Evolutionary conservation across 2,888 invertebrate genomes (phyloP).

Genomic region (Isotomurus palustris): DNA sequence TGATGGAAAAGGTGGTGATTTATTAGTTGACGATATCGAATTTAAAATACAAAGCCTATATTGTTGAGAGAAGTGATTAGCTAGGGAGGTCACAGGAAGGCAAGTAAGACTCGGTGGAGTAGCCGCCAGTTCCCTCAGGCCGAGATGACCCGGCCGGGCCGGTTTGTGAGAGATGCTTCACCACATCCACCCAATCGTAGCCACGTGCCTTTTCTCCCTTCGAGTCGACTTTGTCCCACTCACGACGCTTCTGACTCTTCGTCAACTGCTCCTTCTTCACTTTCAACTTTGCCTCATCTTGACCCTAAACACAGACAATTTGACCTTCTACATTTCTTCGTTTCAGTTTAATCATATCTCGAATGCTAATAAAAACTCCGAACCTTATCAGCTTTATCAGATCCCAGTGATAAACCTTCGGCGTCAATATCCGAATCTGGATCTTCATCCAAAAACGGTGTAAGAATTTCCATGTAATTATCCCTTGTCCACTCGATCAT

Average conservation of each 20-base stretch:
- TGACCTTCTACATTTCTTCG: too few species aligned
- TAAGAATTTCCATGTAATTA: conserved; percentile 64
- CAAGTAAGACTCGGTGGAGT: background rate
- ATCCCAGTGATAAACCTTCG: too few species aligned
- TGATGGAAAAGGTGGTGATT: too few species aligned
- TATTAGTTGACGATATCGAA: too few species aligned
- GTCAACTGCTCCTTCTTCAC: conserved; percentile 63
- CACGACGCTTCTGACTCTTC: conserved; percentile 83
- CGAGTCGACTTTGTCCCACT: conserved; percentile 77
- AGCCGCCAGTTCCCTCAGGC: background rate
- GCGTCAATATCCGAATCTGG: too few species aligned
- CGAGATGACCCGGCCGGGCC: conserved; percentile 48
- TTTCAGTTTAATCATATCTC: too few species aligned
- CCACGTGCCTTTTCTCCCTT: conserved; percentile 83
- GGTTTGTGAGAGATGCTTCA: conserved; percentile 89
- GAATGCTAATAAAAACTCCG: too few species aligned
- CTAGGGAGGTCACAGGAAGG: background rate
- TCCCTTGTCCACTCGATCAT: conserved; percentile 88
- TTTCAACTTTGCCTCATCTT: conserved; percentile 20
- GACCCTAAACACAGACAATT: background rate
- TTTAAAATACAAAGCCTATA: too few species aligned
- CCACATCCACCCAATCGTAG: conserved; percentile 92
- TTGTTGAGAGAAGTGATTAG: too few species aligned
- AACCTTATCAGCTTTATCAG: too few species aligned
- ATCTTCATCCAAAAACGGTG: conserved; percentile 58